Base-by-base conservation (phyloP, 1,140 invertebrate genomes). In the Ceratina calcarata region DNA sequence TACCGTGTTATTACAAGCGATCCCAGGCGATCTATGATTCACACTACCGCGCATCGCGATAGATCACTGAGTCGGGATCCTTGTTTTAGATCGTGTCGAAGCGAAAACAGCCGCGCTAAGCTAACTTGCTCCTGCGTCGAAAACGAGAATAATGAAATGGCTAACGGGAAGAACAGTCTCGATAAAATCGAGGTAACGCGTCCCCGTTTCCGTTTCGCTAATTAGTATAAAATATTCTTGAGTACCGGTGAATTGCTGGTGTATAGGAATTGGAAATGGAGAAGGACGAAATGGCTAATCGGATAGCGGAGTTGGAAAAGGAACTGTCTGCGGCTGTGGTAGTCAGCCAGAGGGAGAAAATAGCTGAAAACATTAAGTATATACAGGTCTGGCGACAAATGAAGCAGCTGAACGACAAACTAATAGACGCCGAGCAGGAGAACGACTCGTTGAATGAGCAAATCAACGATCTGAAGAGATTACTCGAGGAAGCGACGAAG, bases 321-420 rank as follows among this genome's bases (percentile, higher is more conserved):
- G 84, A 91, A 37, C 62, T 93, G 24, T 85, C 83, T 15, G 74
- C 45, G 32, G 82, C 79, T 22, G 51, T 79, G 7, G 64, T 79
- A 0, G 87, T 70, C 24, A 90, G 80, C 77, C 89, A 89, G 10
- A 88, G 88, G 20, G 89, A 90, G 74, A 93, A 92, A 75, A 87
- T 90, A 0, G 87, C 88, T 0, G 92, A 93, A 32, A 93, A 93
- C 75, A 86, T 93, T 8, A 91, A 92, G 37, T 91, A 91, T 55
- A 93, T 93, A 75, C 87, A 87, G 27, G 67, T 91, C 18, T 92
- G 89, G 90, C 86, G 91, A 22, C 88, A 93, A 79, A 83, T 93
- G 84, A 91, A 92, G 62, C 89, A 89, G 53, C 71, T 89, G 32
- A 90, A 87, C 61, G 92, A 92, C 74, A 89, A 93, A 83, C 75